phyloP scores from a whole-genome alignment of 2,113 vertebrate species.

The Balaenoptera acutorostrata region DNA sequence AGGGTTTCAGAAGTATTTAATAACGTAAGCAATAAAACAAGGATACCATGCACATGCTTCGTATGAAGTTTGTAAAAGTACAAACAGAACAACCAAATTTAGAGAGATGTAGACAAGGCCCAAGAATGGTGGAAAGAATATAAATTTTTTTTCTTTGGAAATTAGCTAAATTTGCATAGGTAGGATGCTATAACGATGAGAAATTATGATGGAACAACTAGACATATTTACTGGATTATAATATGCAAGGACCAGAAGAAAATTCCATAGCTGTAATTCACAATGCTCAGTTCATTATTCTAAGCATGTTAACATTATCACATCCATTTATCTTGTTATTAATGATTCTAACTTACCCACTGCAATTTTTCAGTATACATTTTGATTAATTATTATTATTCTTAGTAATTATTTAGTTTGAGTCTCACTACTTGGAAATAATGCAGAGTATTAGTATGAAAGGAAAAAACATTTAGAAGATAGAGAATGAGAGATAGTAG shows the following conservation, averaged over 20 bases:
- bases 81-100: background rate
- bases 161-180: background rate
- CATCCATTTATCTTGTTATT: background rate
- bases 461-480: background rate
- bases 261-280: background rate
- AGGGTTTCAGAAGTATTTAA: background rate
- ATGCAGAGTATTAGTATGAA: background rate
- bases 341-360: background rate
- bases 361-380: background rate
- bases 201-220: background rate
- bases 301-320: background rate
- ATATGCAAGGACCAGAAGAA: background rate
- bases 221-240: background rate
- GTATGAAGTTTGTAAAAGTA: background rate
- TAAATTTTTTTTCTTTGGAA: background rate
- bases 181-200: background rate
- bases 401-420: background rate
- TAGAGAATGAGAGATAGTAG: background rate
- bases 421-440: background rate
- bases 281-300: background rate
- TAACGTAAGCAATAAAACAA: background rate
- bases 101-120: background rate
- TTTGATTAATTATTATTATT: background rate
- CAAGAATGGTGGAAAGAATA: background rate
- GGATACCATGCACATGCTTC: background rate